Conservation (phyloP, 2,797 vertebrate species). For the Brachyrhaphis roseni region DNA sequence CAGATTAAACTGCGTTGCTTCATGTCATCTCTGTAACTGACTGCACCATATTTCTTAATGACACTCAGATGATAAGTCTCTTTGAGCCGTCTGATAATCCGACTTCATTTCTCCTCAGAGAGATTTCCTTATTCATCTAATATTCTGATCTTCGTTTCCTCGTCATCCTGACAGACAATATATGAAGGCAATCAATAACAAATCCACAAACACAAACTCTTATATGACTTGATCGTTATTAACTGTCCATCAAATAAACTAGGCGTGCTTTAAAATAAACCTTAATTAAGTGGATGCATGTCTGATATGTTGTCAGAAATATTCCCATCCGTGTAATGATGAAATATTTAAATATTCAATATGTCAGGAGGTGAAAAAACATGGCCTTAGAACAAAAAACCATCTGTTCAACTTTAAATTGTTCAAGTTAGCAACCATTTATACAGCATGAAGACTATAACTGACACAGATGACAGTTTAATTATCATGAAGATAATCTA, state of each 20-base stretch:
- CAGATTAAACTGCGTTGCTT: background rate
- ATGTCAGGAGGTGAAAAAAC: conserved; percentile 13
- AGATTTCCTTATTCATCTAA: conserved; percentile 28
- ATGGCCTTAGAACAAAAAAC: conserved; percentile 23
- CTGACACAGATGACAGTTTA: conserved; percentile 25
- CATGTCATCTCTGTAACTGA: background rate
- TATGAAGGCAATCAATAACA: conserved; percentile 26
- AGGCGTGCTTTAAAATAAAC: conserved; percentile 6
- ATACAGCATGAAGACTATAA: conserved; percentile 13
- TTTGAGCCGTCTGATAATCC: conserved; percentile 51
- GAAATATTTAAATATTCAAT: conserved; percentile 17
- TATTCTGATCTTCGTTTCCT: conserved; percentile 32
- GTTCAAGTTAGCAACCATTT: conserved; percentile 19
- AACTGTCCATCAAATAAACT: conserved; percentile 37
- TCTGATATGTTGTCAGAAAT: conserved; percentile 23
- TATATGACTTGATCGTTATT: conserved; percentile 48
- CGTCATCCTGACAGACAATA: conserved; percentile 26
- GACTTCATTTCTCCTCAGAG: conserved; percentile 49
- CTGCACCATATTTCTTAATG: conserved; percentile 23
- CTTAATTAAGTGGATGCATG: background rate
- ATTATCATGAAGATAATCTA: conserved; percentile 29
- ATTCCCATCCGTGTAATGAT: conserved; percentile 20
- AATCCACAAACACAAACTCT: background rate
- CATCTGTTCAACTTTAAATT: conserved; percentile 36
- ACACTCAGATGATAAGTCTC: conserved; percentile 25